Evolutionary conservation across 23 tunicate genomes (phyloP).

Genomic region (Trididemnum clinides): DNA sequence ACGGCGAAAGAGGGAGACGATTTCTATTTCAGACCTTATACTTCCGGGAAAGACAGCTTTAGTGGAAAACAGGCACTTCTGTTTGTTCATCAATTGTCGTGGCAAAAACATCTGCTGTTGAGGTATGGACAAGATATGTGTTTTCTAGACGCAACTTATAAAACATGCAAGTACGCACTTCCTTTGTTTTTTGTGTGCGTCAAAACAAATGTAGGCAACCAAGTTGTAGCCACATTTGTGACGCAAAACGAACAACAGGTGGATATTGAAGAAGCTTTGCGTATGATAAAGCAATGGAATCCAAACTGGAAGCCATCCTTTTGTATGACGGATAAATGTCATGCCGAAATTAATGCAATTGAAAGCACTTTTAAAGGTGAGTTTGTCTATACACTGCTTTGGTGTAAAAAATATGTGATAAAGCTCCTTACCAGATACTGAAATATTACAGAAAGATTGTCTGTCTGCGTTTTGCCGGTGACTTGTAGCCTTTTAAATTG

Average conservation of each 20-base stretch:
- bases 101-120: neutral
- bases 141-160: conserved; percentile 26
- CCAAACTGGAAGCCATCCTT: conserved; percentile 3
- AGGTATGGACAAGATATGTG: conserved; percentile 31
- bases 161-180: conserved; percentile 21
- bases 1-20: neutral
- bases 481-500: too few relatives aligned
- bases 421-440: too few relatives aligned
- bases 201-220: conserved; percentile 35
- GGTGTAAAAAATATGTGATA: too few relatives aligned
- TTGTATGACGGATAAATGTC: conserved; percentile 33
- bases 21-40: conserved; percentile 20
- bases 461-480: too few relatives aligned
- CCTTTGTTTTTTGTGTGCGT: conserved; percentile 35
- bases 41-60: neutral
- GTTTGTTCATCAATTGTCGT: conserved; percentile 23
- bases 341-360: conserved; percentile 18
- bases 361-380: neutral
- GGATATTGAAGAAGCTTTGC: neutral
- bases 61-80: neutral
- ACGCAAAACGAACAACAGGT: neutral
- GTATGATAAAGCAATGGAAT: neutral
- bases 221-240: conserved; percentile 21
- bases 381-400: too few relatives aligned
- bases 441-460: too few relatives aligned